Conservation (phyloP, 2,888 invertebrate species). For the Microctonus brassicae region DNA sequence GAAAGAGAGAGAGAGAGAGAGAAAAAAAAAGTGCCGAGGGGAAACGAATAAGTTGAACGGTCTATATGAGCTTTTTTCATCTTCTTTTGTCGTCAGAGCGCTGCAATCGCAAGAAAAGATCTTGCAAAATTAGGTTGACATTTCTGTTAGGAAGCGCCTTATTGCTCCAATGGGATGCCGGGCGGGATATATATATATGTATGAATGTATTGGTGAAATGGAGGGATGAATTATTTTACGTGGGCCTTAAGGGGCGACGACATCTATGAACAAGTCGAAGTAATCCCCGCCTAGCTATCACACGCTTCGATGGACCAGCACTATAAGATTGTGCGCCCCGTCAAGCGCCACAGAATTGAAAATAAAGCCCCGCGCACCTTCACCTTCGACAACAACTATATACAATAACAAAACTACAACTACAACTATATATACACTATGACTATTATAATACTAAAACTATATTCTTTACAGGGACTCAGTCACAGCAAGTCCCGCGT, state of each 20-base stretch:
- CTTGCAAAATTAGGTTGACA: conserved; percentile 66
- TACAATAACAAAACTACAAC: background rate
- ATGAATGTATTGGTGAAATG: background rate
- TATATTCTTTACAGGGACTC: conserved; percentile 41
- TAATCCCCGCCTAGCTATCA: conserved; percentile 63
- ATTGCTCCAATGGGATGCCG: conserved; percentile 49
- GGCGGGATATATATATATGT: too few species aligned
- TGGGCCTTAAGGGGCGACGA: conserved; percentile 24
- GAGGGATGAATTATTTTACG: background rate
- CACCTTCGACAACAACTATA: background rate
- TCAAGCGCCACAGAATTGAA: conserved; percentile 52
- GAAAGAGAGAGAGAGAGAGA: background rate
- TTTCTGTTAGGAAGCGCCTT: conserved; percentile 57
- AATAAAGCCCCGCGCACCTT: conserved; percentile 50
- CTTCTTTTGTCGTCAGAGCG: conserved; percentile 19
- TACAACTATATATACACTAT: conserved; percentile 9
- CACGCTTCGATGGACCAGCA: conserved; percentile 58
- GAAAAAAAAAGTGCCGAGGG: background rate
- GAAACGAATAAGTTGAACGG: too few species aligned
- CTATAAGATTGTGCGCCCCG: conserved; percentile 51
- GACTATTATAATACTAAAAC: background rate
- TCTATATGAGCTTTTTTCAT: too few species aligned
- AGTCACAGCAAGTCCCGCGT: conserved; percentile 54
- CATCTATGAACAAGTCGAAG: conserved; percentile 48
- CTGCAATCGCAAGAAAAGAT: conserved; percentile 52